Conservation (phyloP, 2,888 invertebrate genomes). For the Barypeithes pellucidus region DNA sequence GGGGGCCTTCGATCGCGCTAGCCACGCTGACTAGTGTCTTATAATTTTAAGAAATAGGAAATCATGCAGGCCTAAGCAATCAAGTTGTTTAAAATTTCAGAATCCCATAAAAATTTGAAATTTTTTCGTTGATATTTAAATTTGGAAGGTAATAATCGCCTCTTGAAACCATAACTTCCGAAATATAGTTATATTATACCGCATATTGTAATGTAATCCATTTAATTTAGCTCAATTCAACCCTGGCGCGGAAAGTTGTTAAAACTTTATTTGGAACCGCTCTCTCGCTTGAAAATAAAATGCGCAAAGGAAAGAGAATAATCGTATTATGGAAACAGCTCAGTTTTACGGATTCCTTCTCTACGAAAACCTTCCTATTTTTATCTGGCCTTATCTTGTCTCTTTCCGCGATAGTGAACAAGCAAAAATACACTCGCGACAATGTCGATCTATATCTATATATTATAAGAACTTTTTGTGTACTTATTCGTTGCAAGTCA, state of each 20-base stretch:
- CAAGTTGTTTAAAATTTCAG: too few relatives aligned
- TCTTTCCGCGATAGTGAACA: conserved; percentile 11
- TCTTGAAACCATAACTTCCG: not conserved
- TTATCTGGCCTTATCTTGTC: conserved; percentile 39
- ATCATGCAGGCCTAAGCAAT: too few relatives aligned
- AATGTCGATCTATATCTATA: not conserved
- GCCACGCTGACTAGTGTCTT: too few relatives aligned
- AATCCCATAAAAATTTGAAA: too few relatives aligned
- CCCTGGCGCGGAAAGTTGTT: conserved; percentile 7
- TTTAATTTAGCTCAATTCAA: not conserved
- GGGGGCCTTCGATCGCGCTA: too few relatives aligned
- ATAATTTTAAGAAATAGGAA: too few relatives aligned
- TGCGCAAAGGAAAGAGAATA: conserved; percentile 47
- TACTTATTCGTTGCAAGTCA: too few relatives aligned
- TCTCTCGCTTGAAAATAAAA: conserved; percentile 43
- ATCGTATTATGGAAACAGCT: conserved; percentile 50
- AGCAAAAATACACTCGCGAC: not conserved
- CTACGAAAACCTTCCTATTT: conserved; percentile 38
- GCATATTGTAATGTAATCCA: not conserved
- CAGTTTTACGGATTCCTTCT: conserved; percentile 44
- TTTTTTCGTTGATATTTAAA: too few relatives aligned
- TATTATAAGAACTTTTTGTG: not conserved
- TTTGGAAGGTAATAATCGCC: too few relatives aligned
- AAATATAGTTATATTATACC: not conserved
- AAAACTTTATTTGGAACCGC: conserved; percentile 39